Conservation (phyloP, 2,797 vertebrate species). For the Macropus fuliginosus region DNA sequence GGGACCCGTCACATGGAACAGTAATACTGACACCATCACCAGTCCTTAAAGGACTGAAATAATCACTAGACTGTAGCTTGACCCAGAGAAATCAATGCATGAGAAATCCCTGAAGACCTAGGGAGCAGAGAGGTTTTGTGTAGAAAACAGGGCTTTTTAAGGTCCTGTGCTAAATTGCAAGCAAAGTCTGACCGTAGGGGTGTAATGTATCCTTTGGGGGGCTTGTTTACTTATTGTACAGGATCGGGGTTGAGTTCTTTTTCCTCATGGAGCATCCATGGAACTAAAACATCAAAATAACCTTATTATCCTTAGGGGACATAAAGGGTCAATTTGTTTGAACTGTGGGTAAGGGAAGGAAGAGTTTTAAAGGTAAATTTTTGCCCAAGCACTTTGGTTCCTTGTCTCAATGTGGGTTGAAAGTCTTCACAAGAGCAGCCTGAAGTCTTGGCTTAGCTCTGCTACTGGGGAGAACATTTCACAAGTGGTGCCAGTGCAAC, state of each 20-base stretch:
- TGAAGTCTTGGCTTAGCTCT: neutral
- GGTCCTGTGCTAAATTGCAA: neutral
- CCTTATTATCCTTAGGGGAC: neutral
- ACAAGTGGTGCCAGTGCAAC: neutral
- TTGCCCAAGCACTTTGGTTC: neutral
- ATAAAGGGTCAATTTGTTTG: neutral
- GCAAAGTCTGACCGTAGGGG: neutral
- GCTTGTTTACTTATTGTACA: neutral
- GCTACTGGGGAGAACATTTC: neutral
- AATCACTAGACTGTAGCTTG: neutral
- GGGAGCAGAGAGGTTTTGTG: neutral
- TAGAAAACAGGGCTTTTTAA: neutral
- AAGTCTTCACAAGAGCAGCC: neutral
- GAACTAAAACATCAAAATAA: neutral
- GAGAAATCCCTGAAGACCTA: neutral
- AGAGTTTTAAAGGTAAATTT: neutral
- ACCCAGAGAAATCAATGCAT: neutral
- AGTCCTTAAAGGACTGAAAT: neutral
- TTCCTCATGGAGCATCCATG: neutral
- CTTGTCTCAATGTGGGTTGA: accelerated
- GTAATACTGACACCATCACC: neutral
- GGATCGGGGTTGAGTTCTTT: neutral
- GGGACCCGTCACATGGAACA: neutral
- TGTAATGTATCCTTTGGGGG: neutral
- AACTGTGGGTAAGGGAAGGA: neutral